These are phyloP conservation scores for Melanotaenia nigrans DNA, from an alignment of 2,797 vertebrate genomes.

Conservation along the genomic window DNA sequence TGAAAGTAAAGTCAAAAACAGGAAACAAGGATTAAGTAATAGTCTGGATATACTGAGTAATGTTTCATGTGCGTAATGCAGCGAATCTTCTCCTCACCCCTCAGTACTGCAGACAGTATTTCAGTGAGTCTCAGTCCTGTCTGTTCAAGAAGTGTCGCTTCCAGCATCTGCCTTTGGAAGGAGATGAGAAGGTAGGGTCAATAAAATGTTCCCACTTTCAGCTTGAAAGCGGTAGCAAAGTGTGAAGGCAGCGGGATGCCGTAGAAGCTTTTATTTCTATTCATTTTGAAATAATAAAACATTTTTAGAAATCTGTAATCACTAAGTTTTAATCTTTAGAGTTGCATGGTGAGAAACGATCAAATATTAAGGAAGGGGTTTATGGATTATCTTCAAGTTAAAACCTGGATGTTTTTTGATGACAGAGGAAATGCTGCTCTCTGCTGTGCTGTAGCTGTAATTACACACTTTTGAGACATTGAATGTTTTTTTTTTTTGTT, in stretches of 20 bases:
- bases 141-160: conserved; percentile 82
- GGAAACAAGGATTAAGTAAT: not conserved
- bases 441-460: conserved; percentile 34
- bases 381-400: not conserved
- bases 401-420: conserved; percentile 9
- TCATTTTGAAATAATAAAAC: no score
- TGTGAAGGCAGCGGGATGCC: not conserved
- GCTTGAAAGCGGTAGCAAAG: not conserved
- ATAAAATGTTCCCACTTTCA: not conserved
- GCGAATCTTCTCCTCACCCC: conserved; percentile 16
- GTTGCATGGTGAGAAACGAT: not conserved
- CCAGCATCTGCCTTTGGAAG: conserved; percentile 84
- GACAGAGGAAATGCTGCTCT: conserved; percentile 36
- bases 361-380: not conserved
- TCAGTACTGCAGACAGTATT: conserved; percentile 90
- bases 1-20: not conserved
- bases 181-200: conserved; percentile 89
- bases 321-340: not conserved
- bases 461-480: not conserved
- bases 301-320: not conserved
- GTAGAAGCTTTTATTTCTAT: not conserved
- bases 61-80: not conserved
- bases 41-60: not conserved
- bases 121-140: conserved; percentile 86
- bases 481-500: not conserved